Evolutionary conservation across 2,113 vertebrate genomes (phyloP), one percentile per base, ranked within the genome.

Genomic region (Sphyrna mokarran): DNA sequence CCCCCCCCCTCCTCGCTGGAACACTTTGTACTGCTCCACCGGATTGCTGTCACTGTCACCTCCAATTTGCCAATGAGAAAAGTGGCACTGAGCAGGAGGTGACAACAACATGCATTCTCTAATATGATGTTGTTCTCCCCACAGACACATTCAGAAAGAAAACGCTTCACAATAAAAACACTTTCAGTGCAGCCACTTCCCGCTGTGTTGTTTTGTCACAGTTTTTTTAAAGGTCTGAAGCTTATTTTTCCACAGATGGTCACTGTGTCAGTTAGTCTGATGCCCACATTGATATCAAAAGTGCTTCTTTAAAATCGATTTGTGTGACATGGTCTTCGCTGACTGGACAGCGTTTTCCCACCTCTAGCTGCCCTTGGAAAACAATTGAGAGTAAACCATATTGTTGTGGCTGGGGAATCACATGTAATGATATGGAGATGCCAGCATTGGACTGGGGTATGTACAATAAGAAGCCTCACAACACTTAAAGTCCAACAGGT

Each of bases 101-200:
- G 94, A 72, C 94, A 76, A 95, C 69, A 95, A 76, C 94, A 95
- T 43, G 94, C 43, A 54, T 72, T 95, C 94, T 95, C 93, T 95
- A 95, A 95, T 72, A 95, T 72, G 66, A 95, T 95, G 94, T 72
- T 95, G 94, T 76, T 95, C 43, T 95, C 68, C 94, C 72, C 94
- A 33, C 68, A 70, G 69, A 95, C 37, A 48, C 40, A 33, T 26
- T 68, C 91, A 94, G 68, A 26, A 94, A 94, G 63, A n/a, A 70
- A 54, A 66, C 22, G 66, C 18, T 94, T 68, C 20, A 26, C 63
- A 37, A 70, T 29, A 72, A 48, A 95, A 69, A 1, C 68, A 70
- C 68, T 95, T 68, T 23, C 37, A 93, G 9, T 33, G 58, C 58
- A 20, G 89, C 63, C 33, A 93, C 58, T 91, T 66, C 16, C 16